Evolutionary conservation across 1,140 invertebrate species (phyloP).

Genomic region (Paralvinella palmiformis): DNA sequence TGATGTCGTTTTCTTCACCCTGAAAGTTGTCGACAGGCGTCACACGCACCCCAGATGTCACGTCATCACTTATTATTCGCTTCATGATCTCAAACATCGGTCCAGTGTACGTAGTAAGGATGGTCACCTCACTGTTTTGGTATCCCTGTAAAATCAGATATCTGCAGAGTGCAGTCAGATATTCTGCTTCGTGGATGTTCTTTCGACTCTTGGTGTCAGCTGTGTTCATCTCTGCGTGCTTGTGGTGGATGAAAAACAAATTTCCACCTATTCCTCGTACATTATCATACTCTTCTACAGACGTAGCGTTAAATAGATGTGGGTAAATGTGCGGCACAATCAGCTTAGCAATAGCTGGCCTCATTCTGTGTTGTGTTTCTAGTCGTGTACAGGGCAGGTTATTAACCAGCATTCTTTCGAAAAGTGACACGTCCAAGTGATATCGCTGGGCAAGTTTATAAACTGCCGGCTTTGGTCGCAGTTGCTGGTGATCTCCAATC

Average conservation of each 20-base stretch:
- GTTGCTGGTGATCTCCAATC: slow-evolving; percentile 66
- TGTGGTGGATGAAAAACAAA: slow-evolving; percentile 36
- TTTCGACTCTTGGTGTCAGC: slow-evolving; percentile 28
- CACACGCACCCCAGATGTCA: slow-evolving; percentile 19
- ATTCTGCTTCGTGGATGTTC: slow-evolving; percentile 34
- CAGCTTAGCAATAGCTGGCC: slow-evolving; percentile 45
- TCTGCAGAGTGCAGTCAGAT: slow-evolving; percentile 26
- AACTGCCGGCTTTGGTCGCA: slow-evolving; percentile 49
- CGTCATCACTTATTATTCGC: slow-evolving; percentile 11
- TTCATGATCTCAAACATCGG: slow-evolving; percentile 58
- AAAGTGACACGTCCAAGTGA: slow-evolving; percentile 38
- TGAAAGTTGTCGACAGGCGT: slow-evolving; percentile 60
- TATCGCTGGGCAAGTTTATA: slow-evolving; percentile 38
- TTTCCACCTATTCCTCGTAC: slow-evolving; percentile 32
- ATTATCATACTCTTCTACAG: slow-evolving; percentile 24
- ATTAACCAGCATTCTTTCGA: slow-evolving; percentile 35
- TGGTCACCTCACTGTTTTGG: slow-evolving; percentile 34
- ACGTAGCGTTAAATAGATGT: slow-evolving; percentile 26
- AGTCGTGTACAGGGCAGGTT: slow-evolving; percentile 31
- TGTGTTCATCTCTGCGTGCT: slow-evolving; percentile 20
- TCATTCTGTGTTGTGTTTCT: slow-evolving; percentile 49
- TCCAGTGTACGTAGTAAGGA: slow-evolving; percentile 42
- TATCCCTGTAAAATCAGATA: slow-evolving; percentile 45
- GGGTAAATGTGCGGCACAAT: slow-evolving; percentile 38
- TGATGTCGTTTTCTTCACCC: slow-evolving; percentile 75